Evolutionary conservation across 2,888 invertebrate genomes (phyloP).

Genomic region (Diabrotica balteata): DNA sequence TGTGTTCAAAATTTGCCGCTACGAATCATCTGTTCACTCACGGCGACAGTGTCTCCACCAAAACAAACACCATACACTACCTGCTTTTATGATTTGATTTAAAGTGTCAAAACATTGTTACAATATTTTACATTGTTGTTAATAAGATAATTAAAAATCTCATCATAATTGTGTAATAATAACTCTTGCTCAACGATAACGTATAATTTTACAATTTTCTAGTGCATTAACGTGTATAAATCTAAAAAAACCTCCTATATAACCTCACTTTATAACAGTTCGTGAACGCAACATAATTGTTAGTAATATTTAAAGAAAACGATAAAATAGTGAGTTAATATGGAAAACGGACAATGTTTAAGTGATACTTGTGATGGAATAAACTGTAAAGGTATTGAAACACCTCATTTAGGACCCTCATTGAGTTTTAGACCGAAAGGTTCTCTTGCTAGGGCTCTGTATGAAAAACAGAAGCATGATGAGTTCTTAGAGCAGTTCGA

Average conservation of each 20-base stretch:
- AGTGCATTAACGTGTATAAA: constrained; percentile 19
- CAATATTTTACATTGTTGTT: background rate
- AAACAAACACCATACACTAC: background rate
- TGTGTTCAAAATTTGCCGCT: background rate
- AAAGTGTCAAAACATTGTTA: constrained; percentile 10
- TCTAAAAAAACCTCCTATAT: constrained; percentile 22
- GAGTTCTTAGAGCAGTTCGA: constrained; percentile 72
- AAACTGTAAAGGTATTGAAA: constrained; percentile 27
- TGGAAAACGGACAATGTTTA: constrained; percentile 31
- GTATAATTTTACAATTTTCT: constrained; percentile 13
- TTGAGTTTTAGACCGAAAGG: constrained; percentile 70
- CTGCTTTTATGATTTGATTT: background rate
- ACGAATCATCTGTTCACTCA: background rate
- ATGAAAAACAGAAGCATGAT: constrained; percentile 76
- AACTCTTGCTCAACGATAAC: too few relatives aligned
- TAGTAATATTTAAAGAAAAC: background rate
- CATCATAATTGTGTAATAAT: too few relatives aligned
- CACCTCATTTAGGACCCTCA: constrained; percentile 19
- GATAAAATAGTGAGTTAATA: constrained; percentile 7
- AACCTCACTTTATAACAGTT: constrained; percentile 40
- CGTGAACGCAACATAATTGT: constrained; percentile 4
- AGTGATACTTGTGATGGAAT: constrained; percentile 29
- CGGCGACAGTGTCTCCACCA: background rate
- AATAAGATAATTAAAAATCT: too few relatives aligned
- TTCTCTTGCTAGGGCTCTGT: constrained; percentile 74